Conservation (phyloP, 2,888 invertebrate genomes). For the Sinelater perroti region DNA sequence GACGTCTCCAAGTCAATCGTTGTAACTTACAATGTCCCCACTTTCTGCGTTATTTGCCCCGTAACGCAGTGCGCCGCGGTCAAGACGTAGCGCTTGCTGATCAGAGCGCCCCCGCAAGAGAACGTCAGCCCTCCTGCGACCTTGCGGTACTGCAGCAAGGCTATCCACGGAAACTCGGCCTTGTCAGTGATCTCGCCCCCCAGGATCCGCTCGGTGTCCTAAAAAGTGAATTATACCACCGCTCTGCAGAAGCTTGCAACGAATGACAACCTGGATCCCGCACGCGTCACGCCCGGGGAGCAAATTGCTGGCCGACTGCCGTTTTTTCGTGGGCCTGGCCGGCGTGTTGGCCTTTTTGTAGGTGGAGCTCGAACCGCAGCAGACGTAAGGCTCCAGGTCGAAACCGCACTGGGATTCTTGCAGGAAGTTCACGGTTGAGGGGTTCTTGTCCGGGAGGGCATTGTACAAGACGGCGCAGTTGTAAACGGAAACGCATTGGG, state of each 20-base stretch:
- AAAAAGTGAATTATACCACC: slow-evolving; percentile 13
- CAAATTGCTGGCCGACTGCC: background rate
- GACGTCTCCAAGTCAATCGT: background rate
- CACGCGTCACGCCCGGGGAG: slow-evolving; percentile 49
- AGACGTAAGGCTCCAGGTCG: slow-evolving; percentile 62
- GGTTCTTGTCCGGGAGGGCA: slow-evolving; percentile 54
- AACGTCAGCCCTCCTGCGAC: slow-evolving; percentile 41
- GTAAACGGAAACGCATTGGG: slow-evolving; percentile 63
- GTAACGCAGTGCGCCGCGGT: slow-evolving; percentile 67
- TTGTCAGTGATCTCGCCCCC: slow-evolving; percentile 57
- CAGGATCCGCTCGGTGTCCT: slow-evolving; percentile 49
- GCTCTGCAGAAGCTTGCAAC: no score
- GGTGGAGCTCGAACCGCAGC: slow-evolving; percentile 58
- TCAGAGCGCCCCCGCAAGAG: slow-evolving; percentile 64
- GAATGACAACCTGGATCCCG: slow-evolving; percentile 54
- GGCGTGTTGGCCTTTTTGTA: background rate
- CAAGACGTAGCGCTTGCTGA: slow-evolving; percentile 64
- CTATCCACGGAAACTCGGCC: slow-evolving; percentile 64
- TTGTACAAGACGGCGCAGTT: slow-evolving; percentile 60
- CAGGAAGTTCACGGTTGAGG: slow-evolving; percentile 57
- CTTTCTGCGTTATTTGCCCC: slow-evolving; percentile 55
- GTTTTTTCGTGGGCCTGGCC: slow-evolving; percentile 2
- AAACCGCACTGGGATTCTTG: slow-evolving; percentile 67
- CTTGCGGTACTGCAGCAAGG: slow-evolving; percentile 58
- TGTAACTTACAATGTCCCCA: slow-evolving; percentile 61